These are phyloP conservation scores for Gryllus bimaculatus DNA, from an alignment of 1,140 invertebrate species.

Conservation along the genomic window DNA sequence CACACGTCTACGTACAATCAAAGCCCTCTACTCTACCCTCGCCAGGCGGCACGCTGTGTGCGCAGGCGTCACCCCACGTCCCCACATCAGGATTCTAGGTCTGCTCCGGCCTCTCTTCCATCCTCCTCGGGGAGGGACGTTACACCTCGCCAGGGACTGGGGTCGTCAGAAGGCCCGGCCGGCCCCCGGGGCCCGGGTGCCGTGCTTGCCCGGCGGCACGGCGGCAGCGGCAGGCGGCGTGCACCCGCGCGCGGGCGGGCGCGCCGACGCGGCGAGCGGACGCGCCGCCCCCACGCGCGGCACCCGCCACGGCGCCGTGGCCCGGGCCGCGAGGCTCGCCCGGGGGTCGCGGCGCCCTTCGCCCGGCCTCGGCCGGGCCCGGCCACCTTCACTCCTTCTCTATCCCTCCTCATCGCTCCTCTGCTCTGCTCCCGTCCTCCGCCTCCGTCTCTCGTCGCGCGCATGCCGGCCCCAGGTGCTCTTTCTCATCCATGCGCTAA, in stretches of 20 bases:
- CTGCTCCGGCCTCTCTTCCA: conserved; percentile 39
- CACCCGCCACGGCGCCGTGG: conserved; percentile 13
- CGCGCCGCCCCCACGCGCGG: not conserved
- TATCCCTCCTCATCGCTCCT: not conserved
- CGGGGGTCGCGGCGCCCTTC: not conserved
- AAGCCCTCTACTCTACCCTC: conserved; percentile 25
- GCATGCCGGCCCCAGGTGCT: not conserved
- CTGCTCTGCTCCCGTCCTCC: not conserved
- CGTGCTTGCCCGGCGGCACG: conserved; percentile 11
- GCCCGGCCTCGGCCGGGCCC: not conserved
- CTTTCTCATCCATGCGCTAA: not conserved
- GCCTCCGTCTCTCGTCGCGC: not conserved
- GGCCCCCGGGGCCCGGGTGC: not conserved
- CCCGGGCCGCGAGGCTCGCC: not conserved
- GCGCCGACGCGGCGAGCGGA: no score
- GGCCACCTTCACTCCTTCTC: not conserved
- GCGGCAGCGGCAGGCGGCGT: no score
- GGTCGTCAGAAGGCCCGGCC: conserved; percentile 31
- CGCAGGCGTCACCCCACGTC: conserved; percentile 38
- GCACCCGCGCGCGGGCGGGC: no score
- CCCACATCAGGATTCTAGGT: no score
- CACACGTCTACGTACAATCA: conserved; percentile 7
- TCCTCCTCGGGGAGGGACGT: conserved; percentile 46
- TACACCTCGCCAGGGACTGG: conserved; percentile 43
- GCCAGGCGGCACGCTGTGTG: conserved; percentile 26